phyloP scores from a whole-genome alignment of 2,888 invertebrate genomes.

The Pilophorus perplexus region DNA sequence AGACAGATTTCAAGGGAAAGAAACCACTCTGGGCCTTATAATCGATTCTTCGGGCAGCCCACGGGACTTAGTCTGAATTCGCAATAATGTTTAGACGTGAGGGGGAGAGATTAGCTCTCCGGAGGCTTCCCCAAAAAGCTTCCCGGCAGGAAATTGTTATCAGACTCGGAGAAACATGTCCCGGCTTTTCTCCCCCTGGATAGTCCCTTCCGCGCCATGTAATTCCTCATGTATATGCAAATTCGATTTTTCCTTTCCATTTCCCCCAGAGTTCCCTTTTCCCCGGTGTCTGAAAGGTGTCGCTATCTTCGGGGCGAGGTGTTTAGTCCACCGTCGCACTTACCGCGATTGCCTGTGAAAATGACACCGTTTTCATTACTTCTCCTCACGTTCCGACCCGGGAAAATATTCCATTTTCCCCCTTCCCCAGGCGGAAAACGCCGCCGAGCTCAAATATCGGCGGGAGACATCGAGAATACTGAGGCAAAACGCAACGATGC shows the following conservation, averaged over 20 bases:
- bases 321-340: neutral
- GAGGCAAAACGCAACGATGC: too few relatives aligned
- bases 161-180: conserved; percentile 30
- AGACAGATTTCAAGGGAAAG: neutral
- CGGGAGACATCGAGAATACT: too few relatives aligned
- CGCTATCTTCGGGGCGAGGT: neutral
- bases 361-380: too few relatives aligned
- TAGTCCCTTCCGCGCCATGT: conserved; percentile 27
- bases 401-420: too few relatives aligned
- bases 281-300: neutral
- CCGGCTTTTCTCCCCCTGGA: neutral
- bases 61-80: too few relatives aligned
- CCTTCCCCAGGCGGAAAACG: too few relatives aligned
- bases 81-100: conserved; percentile 23
- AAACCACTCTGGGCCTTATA: neutral
- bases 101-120: conserved; percentile 14
- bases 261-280: neutral
- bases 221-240: conserved; percentile 38
- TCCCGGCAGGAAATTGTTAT: conserved; percentile 28
- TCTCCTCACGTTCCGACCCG: too few relatives aligned
- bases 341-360: too few relatives aligned
- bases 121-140: neutral
- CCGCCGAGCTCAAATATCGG: too few relatives aligned
- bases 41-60: too few relatives aligned
- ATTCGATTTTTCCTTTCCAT: conserved; percentile 38